Conservation (phyloP, 2,113 vertebrate genomes). For the Spea bombifrons region DNA sequence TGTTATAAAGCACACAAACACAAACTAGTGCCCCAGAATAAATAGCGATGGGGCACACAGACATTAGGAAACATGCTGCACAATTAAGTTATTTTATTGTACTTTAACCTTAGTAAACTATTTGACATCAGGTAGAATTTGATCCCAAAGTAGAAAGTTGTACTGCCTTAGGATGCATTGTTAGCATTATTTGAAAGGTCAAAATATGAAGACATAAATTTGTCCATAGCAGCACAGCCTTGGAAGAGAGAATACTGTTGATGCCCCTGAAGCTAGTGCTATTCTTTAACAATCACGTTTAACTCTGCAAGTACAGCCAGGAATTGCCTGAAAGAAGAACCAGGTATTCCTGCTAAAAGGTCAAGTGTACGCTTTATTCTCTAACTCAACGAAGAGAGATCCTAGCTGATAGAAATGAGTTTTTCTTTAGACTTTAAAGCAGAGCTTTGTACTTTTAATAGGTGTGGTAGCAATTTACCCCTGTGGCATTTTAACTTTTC, state of each 20-base stretch:
- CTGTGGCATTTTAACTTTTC: slow-evolving; percentile 25
- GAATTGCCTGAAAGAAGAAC: slow-evolving; percentile 60
- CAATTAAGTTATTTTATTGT: neutral
- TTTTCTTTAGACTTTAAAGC: slow-evolving; percentile 26
- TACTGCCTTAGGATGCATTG: neutral
- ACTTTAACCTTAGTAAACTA: neutral
- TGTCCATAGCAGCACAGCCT: neutral
- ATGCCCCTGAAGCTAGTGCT: slow-evolving; percentile 1
- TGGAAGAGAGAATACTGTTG: neutral
- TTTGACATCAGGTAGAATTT: neutral
- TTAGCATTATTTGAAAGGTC: slow-evolving; percentile 1
- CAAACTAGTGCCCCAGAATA: too few species aligned
- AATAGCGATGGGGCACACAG: too few species aligned
- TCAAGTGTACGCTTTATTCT: slow-evolving; percentile 63
- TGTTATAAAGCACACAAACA: too few species aligned
- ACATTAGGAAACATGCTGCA: neutral
- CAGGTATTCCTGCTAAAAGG: slow-evolving; percentile 64
- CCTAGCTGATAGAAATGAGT: slow-evolving; percentile 17
- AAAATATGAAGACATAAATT: slow-evolving; percentile 17
- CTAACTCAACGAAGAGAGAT: slow-evolving; percentile 59
- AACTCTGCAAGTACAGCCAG: slow-evolving; percentile 18
- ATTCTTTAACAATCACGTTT: slow-evolving; percentile 12
- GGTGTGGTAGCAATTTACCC: slow-evolving; percentile 33
- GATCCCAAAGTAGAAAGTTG: neutral
- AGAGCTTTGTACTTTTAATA: slow-evolving; percentile 44